phyloP scores from a whole-genome alignment of 2,888 invertebrate species.

The Spodoptera exigua region DNA sequence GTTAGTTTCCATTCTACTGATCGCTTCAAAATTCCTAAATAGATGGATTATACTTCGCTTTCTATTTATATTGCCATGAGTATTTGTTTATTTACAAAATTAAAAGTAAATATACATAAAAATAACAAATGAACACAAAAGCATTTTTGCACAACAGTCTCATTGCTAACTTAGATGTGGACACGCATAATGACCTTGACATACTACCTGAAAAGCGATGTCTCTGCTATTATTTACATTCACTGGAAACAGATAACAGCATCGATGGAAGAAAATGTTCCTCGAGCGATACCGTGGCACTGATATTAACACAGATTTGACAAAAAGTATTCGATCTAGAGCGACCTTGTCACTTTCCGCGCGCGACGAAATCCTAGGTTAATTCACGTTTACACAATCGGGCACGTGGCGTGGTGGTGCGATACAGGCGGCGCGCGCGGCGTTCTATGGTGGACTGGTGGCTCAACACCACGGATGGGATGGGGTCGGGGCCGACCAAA shows the following conservation, averaged over 20 bases:
- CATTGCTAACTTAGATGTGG: slow-evolving; percentile 14
- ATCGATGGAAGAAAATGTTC: slow-evolving; percentile 38
- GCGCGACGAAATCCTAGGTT: slow-evolving; percentile 39
- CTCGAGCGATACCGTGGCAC: slow-evolving; percentile 39
- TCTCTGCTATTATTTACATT: slow-evolving; percentile 50
- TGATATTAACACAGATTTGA: slow-evolving; percentile 36
- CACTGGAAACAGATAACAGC: slow-evolving; percentile 51
- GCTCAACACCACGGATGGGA: slow-evolving; percentile 71
- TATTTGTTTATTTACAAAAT: too few species aligned
- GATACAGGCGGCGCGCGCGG: slow-evolving; percentile 76
- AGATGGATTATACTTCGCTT: too few species aligned
- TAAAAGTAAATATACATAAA: background rate
- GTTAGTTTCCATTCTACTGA: too few species aligned
- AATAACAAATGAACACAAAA: slow-evolving; percentile 6
- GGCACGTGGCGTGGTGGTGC: slow-evolving; percentile 43
- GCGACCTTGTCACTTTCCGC: slow-evolving; percentile 43
- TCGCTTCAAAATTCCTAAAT: too few species aligned
- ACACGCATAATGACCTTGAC: slow-evolving; percentile 56
- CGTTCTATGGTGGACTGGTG: slow-evolving; percentile 81
- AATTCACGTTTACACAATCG: slow-evolving; percentile 46
- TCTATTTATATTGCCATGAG: too few species aligned
- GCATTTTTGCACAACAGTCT: slow-evolving; percentile 3
- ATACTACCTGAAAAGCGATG: slow-evolving; percentile 60
- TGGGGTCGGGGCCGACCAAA: slow-evolving; percentile 82
- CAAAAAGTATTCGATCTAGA: slow-evolving; percentile 26